These are phyloP conservation scores for Eurois occulta DNA, from an alignment of 2,888 invertebrate species.

Conservation along the genomic window DNA sequence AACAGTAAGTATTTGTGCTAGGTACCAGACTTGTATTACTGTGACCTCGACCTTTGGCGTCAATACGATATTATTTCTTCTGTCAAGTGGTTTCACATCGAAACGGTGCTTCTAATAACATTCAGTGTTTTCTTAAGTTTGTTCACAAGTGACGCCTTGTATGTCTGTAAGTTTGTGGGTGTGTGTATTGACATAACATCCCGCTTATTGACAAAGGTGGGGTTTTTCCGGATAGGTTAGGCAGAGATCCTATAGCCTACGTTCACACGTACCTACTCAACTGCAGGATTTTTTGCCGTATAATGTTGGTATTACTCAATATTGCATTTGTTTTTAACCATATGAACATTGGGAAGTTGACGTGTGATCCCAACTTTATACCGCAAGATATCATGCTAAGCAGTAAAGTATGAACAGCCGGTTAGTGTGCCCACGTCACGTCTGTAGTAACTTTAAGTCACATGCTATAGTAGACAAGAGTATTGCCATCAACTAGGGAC, in stretches of 20 bases:
- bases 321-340: neutral
- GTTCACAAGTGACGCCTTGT: constrained; percentile 4
- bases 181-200: neutral
- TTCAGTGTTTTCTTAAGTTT: constrained; percentile 30
- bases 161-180: neutral
- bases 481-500: neutral
- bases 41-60: constrained; percentile 31
- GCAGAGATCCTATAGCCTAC: neutral
- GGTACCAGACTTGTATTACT: neutral
- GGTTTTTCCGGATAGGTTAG: neutral
- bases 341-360: neutral
- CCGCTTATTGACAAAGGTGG: too few relatives aligned
- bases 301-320: neutral
- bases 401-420: neutral
- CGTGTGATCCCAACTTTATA: neutral
- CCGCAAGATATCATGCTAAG: neutral
- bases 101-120: constrained; percentile 27
- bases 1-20: constrained; percentile 13
- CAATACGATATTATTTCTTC: constrained; percentile 33
- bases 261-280: neutral
- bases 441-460: neutral
- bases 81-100: constrained; percentile 20
- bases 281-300: too few relatives aligned
- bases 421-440: neutral
- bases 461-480: neutral